Evolutionary conservation across 2,113 vertebrate species (phyloP).

Genomic region (Nansenia antarctica): DNA sequence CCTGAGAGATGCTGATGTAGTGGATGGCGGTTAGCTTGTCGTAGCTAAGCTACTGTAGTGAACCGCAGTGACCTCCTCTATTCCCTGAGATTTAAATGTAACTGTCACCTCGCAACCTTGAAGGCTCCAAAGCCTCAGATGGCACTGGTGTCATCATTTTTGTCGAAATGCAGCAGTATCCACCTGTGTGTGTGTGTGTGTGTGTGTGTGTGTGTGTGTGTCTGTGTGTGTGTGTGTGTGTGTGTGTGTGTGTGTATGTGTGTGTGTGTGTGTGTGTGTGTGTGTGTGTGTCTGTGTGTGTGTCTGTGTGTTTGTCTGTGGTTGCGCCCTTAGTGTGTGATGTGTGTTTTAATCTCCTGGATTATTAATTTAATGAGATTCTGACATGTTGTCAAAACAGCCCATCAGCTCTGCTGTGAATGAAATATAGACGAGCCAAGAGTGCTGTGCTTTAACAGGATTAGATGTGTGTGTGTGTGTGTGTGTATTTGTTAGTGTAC

Average conservation of each 20-base stretch:
- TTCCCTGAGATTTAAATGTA: too few species aligned
- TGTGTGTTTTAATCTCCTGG: constrained; percentile 40
- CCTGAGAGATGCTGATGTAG: too few species aligned
- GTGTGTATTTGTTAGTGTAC: not conserved
- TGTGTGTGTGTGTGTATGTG: not conserved
- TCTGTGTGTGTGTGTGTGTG: not conserved
- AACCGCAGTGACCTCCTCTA: too few species aligned
- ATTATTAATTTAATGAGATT: constrained; percentile 67
- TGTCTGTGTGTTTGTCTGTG: not conserved
- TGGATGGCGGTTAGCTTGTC: too few species aligned
- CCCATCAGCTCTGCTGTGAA: constrained; percentile 63
- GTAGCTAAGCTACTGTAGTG: too few species aligned
- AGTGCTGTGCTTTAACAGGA: constrained; percentile 57
- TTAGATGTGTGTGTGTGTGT: constrained; percentile 36
- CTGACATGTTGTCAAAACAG: constrained; percentile 69
- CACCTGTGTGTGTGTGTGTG: not conserved
- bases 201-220: too few species aligned
- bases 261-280: not conserved
- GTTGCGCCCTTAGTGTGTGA: not conserved
- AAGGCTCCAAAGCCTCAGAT: too few species aligned
- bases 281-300: not conserved
- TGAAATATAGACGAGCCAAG: constrained; percentile 59
- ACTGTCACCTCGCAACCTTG: too few species aligned
- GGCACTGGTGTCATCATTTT: too few species aligned
- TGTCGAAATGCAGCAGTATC: too few species aligned